Percentiles rank a stretch among this genome's conserved stretches.
These are phyloP conservation scores for Triplophysa dalaica DNA, from an alignment of 2,113 vertebrate species.

Conservation along the genomic window DNA sequence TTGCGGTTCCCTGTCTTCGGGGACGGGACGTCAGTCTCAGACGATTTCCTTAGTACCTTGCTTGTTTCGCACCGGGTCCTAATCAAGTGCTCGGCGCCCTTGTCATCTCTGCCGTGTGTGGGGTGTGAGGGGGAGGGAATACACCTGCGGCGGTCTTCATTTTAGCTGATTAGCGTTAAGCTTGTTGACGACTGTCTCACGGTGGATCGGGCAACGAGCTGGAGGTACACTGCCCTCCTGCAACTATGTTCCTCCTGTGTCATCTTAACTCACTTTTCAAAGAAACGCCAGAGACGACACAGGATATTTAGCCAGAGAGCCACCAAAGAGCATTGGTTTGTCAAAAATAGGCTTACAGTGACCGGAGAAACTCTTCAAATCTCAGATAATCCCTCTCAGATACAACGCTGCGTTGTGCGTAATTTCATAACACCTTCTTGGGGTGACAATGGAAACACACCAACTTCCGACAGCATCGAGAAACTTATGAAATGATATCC, in stretches of 20 bases:
- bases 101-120: conserved; percentile 18
- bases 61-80: conserved; percentile 8
- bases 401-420: neutral
- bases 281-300: conserved; percentile 15
- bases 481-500: neutral
- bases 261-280: conserved; percentile 32
- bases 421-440: conserved; percentile 1
- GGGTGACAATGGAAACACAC: conserved; percentile 9
- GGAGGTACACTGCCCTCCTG: neutral
- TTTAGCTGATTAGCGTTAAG: conserved; percentile 38
- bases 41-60: neutral
- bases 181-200: conserved; percentile 13
- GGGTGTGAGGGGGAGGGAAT: neutral
- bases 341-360: conserved; percentile 12
- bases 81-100: conserved; percentile 13
- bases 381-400: neutral
- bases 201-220: conserved; percentile 10
- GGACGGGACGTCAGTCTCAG: neutral
- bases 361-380: conserved; percentile 18
- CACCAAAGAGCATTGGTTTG: neutral
- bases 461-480: neutral
- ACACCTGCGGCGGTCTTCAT: conserved; percentile 33
- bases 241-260: conserved; percentile 24
- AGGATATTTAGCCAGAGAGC: neutral
- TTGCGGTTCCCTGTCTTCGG: neutral